Conservation (phyloP, 2,888 invertebrate genomes). For the Thymelicus acteon region DNA sequence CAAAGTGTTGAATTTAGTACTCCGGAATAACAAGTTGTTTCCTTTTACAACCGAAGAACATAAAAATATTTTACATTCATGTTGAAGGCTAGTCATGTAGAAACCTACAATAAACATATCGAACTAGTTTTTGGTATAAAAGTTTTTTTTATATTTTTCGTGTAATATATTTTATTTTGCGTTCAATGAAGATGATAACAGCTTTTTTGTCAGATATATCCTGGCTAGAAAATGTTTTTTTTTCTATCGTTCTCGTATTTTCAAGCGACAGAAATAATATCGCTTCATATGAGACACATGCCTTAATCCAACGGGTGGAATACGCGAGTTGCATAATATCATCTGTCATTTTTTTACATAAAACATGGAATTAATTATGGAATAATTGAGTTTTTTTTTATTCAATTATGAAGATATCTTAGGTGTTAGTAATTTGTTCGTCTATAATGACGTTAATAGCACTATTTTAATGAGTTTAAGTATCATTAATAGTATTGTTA, state of each 20-base stretch:
- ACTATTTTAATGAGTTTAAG: conserved; percentile 7
- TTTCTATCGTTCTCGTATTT: background rate
- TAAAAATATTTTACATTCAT: too few species aligned
- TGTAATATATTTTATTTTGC: too few species aligned
- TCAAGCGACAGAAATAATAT: background rate
- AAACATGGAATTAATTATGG: conserved; percentile 27
- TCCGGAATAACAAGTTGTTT: too few species aligned
- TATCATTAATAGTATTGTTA: background rate
- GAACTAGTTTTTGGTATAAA: too few species aligned
- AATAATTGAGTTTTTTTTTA: conserved; percentile 33
- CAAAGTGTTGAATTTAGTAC: too few species aligned
- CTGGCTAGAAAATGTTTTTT: too few species aligned
- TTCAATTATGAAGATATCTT: conserved; percentile 29
- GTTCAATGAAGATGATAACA: too few species aligned
- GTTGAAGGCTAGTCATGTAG: too few species aligned
- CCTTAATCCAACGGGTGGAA: conserved; percentile 8
- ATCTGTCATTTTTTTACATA: conserved; percentile 27
- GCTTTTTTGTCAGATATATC: too few species aligned
- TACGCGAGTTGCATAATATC: conserved; percentile 30
- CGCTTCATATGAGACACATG: background rate
- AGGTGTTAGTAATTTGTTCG: conserved; percentile 31
- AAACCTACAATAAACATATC: too few species aligned
- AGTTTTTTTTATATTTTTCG: too few species aligned
- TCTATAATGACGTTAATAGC: conserved; percentile 10
- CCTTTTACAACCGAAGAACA: too few species aligned